Conservation (phyloP, 2,797 vertebrate genomes). For the Mastacembelus armatus region DNA sequence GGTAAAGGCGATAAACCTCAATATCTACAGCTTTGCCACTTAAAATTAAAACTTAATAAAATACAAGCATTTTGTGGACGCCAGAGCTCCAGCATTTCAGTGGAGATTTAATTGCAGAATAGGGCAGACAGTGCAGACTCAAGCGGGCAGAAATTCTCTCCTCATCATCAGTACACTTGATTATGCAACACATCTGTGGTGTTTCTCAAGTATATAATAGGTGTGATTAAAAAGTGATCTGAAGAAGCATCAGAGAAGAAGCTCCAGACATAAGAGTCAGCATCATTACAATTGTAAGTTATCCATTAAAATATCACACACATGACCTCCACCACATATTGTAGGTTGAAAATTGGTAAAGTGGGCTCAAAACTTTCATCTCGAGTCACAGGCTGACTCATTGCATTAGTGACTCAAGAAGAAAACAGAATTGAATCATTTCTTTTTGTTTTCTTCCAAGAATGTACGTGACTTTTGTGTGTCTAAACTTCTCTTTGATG, state of each 20-base stretch:
- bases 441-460: too few species aligned
- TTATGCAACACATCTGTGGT: slow-evolving; percentile 22
- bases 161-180: slow-evolving; percentile 13
- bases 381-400: slow-evolving; percentile 21
- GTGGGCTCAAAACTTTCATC: background rate
- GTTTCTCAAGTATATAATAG: slow-evolving; percentile 9
- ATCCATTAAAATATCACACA: too few species aligned
- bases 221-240: slow-evolving; percentile 14
- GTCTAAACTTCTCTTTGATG: slow-evolving; percentile 19
- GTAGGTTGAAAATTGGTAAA: slow-evolving; percentile 32
- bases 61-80: slow-evolving; percentile 21
- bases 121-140: slow-evolving; percentile 13
- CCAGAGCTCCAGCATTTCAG: slow-evolving; percentile 26
- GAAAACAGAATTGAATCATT: background rate
- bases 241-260: background rate
- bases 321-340: too few species aligned
- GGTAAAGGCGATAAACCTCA: slow-evolving; percentile 46
- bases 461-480: background rate
- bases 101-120: slow-evolving; percentile 23
- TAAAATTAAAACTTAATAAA: slow-evolving; percentile 49
- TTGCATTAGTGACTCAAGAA: slow-evolving; percentile 28
- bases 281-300: background rate
- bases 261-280: background rate
- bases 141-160: slow-evolving; percentile 12
- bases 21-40: slow-evolving; percentile 46